A percentile compares a stretch with the other conserved stretches of the same genome.
phyloP scores from a whole-genome alignment of 2,797 vertebrate genomes.

The Amblyopsis hoosieri region DNA sequence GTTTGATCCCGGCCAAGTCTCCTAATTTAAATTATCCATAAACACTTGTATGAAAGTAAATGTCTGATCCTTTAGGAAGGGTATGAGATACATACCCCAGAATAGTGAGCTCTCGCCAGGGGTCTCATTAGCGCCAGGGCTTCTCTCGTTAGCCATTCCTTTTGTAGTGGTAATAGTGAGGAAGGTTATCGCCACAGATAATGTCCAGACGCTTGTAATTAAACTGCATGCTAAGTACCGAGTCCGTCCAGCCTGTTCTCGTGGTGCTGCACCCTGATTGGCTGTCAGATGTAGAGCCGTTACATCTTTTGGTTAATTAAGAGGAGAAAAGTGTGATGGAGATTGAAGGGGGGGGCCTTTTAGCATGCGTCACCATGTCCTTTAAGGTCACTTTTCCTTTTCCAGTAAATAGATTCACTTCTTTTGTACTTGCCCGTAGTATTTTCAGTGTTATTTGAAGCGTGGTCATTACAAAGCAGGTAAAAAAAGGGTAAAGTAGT shows the following conservation, averaged over 20 bases:
- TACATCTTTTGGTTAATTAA: conserved; percentile 11
- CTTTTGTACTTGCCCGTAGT: too few species aligned
- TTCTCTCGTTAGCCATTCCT: conserved; percentile 10
- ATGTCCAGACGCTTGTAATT: background rate
- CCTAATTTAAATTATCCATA: conserved; percentile 37
- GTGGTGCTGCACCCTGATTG: background rate
- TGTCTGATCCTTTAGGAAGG: conserved; percentile 7
- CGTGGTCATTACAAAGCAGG: too few species aligned
- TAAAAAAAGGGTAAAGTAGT: background rate
- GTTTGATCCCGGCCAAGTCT: conserved; percentile 21
- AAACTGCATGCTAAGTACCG: conserved; percentile 6
- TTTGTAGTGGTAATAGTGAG: background rate
- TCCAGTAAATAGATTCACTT: too few species aligned
- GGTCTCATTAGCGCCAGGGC: conserved; percentile 11
- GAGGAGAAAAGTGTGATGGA: background rate
- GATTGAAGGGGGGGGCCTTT: conserved; percentile 11
- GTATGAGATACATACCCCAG: background rate
- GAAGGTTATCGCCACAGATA: conserved; percentile 13
- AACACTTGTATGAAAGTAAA: conserved; percentile 26
- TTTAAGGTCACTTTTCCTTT: background rate
- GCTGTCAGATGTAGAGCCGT: background rate
- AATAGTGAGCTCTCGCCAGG: conserved; percentile 8
- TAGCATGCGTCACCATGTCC: background rate
- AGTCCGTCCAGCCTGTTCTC: background rate
- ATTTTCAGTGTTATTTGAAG: too few species aligned